A percentile compares a stretch with the other conserved stretches of the same genome.
These are phyloP conservation scores for Pseudorhiza aurosa DNA, from an alignment of 30 jellyfish, hydroid and myxozoan species.

Conservation along the genomic window DNA sequence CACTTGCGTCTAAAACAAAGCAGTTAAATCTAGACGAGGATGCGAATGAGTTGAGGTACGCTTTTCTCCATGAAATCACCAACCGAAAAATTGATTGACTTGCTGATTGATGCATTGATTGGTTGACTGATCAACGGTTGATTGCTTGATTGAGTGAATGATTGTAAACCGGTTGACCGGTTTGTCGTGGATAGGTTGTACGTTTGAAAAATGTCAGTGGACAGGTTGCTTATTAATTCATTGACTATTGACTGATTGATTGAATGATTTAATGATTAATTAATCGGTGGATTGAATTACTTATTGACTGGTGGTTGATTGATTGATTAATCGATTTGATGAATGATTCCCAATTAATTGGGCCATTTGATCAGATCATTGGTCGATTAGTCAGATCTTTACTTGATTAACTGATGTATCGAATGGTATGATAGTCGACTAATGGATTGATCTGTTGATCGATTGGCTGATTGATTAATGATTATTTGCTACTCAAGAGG, in stretches of 20 bases:
- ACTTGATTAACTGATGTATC: too few relatives aligned
- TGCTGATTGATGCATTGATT: background rate
- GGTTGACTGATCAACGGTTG: background rate
- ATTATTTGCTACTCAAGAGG: too few relatives aligned
- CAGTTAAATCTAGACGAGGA: slow-evolving; percentile 36
- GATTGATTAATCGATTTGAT: background rate
- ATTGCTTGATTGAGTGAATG: background rate
- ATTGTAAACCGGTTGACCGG: too few relatives aligned
- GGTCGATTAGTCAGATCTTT: too few relatives aligned
- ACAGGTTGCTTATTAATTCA: too few relatives aligned
- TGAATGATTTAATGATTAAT: background rate
- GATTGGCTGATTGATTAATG: too few relatives aligned
- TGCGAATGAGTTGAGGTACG: slow-evolving; percentile 61
- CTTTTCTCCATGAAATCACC: background rate
- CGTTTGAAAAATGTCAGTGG: too few relatives aligned
- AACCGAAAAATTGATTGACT: background rate
- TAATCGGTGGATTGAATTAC: background rate
- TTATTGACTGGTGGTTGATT: background rate
- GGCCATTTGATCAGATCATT: too few relatives aligned
- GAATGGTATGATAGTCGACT: too few relatives aligned
- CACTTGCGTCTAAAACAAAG: slow-evolving; percentile 24
- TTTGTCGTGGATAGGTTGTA: too few relatives aligned
- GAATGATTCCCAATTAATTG: too few relatives aligned
- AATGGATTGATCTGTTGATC: too few relatives aligned
- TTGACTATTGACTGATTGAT: background rate